phyloP scores from a whole-genome alignment of 2,888 invertebrate genomes.

The Emmelina monodactyla region DNA sequence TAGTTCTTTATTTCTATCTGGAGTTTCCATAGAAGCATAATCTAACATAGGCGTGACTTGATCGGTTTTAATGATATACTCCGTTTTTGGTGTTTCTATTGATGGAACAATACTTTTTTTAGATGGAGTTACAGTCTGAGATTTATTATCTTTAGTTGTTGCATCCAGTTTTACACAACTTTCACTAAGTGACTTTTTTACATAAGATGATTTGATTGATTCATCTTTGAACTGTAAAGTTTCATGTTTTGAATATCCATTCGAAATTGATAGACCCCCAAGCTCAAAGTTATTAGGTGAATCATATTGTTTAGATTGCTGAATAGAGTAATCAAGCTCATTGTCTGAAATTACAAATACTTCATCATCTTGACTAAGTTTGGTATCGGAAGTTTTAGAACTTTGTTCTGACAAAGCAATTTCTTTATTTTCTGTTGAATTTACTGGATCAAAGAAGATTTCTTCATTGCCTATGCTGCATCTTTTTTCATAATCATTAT shows the following conservation, averaged over 20 bases:
- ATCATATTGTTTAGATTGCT: slow-evolving; percentile 27
- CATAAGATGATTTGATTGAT: slow-evolving; percentile 5
- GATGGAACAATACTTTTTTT: slow-evolving; percentile 15
- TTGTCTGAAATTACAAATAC: slow-evolving; percentile 61
- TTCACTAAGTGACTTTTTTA: slow-evolving; percentile 17
- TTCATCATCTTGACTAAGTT: slow-evolving; percentile 28
- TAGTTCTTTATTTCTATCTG: slow-evolving; percentile 63
- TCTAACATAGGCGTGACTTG: slow-evolving; percentile 67
- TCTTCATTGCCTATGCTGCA: slow-evolving; percentile 7
- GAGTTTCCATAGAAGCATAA: slow-evolving; percentile 64
- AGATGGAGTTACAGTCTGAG: slow-evolving; percentile 13
- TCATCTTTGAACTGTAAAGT: slow-evolving; percentile 24
- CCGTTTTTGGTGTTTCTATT: slow-evolving; percentile 40
- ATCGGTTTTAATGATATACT: slow-evolving; percentile 59
- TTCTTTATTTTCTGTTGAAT: not conserved
- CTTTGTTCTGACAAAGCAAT: slow-evolving; percentile 4
- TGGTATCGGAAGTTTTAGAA: slow-evolving; percentile 11
- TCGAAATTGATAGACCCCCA: slow-evolving; percentile 28
- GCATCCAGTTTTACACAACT: slow-evolving; percentile 24
- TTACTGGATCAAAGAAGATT: slow-evolving; percentile 2
- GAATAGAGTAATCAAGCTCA: slow-evolving; percentile 70
- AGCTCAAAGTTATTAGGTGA: slow-evolving; percentile 24
- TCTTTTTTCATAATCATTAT: slow-evolving; percentile 10
- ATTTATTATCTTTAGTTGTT: slow-evolving; percentile 11
- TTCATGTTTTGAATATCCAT: too few species aligned